Evolutionary conservation across 35 echinoderm and acorn worm species (phyloP), one percentile per base, ranked within the genome.

Genomic region (Heliocidaris erythrogramma): DNA sequence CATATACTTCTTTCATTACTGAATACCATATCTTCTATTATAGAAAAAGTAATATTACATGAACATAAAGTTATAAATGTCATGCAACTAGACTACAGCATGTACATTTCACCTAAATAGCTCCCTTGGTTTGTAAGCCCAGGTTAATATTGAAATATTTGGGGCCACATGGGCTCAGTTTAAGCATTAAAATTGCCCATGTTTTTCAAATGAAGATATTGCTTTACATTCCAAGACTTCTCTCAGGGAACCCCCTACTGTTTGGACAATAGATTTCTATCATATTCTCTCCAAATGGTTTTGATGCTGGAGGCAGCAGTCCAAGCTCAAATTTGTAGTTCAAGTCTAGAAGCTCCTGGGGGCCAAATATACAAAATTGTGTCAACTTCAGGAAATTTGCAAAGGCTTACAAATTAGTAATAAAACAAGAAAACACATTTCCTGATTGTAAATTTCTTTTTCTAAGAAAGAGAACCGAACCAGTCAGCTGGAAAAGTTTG

Each of bases 201-300:
- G 65, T 78, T 78, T 78, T 78, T 78, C 65, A 78, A 78, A 78
- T 78, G 65, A 78, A 24, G 21, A 78, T n/a, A 78, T 78, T 78
- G 0, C 65, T 27, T 56, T 78, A n/a, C 65, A 78, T 78, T 78
- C 65, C 65, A 27, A 78, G 27, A 78, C 65, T 18, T 78, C 65
- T 78, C 65, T 78, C 65, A 7, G 65, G 6, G 27, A 78, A 24
- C 65, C 65, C 65, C 65, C 65, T 78, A 78, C n/a, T 78, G 65
- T 27, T 78, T 78, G 65, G 18, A 18, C 27, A 78, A 78, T n/a
- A 78, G 18, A 78, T 78, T 78, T 78, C 21, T 7, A 78, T 78
- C 65, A 78, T n/a, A 78, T 78, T 78, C 65, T 24, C 65, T 78
- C 65, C 65, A 78, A 78, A 78, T 78, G 65, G 65, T 78, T 78